Conservation (phyloP, 2,888 invertebrate species). For the Lordiphosa andalusiaca region DNA sequence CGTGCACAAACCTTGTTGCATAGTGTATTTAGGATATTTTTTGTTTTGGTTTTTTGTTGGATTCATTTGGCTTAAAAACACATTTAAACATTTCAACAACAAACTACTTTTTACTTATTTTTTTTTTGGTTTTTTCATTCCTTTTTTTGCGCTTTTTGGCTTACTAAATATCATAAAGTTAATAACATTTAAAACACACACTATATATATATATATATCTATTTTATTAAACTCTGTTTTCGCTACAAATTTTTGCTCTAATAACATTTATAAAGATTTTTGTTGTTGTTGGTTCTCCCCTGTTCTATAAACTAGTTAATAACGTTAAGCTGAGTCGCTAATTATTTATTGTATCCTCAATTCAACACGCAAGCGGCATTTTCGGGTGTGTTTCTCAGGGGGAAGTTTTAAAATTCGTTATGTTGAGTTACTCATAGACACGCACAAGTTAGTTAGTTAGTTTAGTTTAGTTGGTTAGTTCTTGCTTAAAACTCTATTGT, state of each 20-base stretch:
- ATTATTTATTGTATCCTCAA: slow-evolving; percentile 43
- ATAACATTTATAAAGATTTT: slow-evolving; percentile 64
- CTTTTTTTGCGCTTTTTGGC: slow-evolving; percentile 9
- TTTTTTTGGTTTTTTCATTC: slow-evolving; percentile 19
- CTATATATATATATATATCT: slow-evolving; percentile 43
- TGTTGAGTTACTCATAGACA: slow-evolving; percentile 28
- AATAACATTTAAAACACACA: slow-evolving; percentile 74
- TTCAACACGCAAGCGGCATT: slow-evolving; percentile 51
- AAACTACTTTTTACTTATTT: slow-evolving; percentile 48
- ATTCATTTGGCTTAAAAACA: slow-evolving; percentile 57
- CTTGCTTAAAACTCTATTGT: slow-evolving; percentile 72
- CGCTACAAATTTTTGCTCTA: slow-evolving; percentile 59
- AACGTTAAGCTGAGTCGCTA: slow-evolving; percentile 7
- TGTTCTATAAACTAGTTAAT: slow-evolving; percentile 39
- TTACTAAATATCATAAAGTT: slow-evolving; percentile 30
- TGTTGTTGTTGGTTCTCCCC: slow-evolving; percentile 20
- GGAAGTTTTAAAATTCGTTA: slow-evolving; percentile 51
- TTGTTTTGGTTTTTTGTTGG: slow-evolving; percentile 19
- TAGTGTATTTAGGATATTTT: slow-evolving; percentile 18
- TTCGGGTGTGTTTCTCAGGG: slow-evolving; percentile 39
- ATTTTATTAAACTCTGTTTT: slow-evolving; percentile 53
- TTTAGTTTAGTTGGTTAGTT: slow-evolving; percentile 27
- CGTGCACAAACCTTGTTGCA: slow-evolving; percentile 10
- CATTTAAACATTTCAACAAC: slow-evolving; percentile 73
- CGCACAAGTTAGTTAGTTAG: slow-evolving; percentile 17